These are phyloP conservation scores for Varanus komodoensis DNA, from an alignment of 2,113 vertebrate genomes.

Conservation along the genomic window DNA sequence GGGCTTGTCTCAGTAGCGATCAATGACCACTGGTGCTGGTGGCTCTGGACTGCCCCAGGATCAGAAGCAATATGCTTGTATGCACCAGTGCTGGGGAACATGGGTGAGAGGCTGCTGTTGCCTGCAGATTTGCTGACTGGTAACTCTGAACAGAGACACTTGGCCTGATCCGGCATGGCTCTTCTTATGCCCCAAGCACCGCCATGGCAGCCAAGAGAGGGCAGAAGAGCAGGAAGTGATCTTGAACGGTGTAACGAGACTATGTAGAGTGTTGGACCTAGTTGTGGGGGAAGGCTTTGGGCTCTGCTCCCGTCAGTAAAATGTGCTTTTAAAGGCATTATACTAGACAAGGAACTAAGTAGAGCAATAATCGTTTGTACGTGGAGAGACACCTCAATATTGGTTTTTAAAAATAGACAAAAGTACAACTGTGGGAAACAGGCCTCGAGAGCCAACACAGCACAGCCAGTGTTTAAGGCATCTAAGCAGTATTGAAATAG, in stretches of 20 bases:
- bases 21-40: no score
- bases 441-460: not conserved
- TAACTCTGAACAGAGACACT: no score
- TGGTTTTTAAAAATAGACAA: not conserved
- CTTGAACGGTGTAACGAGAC: not conserved
- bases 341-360: not conserved
- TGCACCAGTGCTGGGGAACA: no score
- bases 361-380: not conserved
- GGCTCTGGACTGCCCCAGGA: no score
- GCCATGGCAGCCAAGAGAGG: not conserved
- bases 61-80: no score
- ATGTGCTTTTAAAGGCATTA: not conserved
- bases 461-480: slow-evolving; percentile 24
- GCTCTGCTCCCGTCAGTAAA: not conserved
- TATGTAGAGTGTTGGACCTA: not conserved
- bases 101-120: no score
- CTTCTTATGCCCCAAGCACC: not conserved
- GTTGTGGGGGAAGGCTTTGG: not conserved
- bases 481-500: not conserved
- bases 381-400: not conserved
- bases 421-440: not conserved
- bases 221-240: not conserved
- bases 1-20: not conserved
- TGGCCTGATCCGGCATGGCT: no score
- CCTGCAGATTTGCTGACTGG: no score